Base-by-base conservation (phyloP, 2,113 vertebrate genomes). In the Hipposideros armiger region DNA sequence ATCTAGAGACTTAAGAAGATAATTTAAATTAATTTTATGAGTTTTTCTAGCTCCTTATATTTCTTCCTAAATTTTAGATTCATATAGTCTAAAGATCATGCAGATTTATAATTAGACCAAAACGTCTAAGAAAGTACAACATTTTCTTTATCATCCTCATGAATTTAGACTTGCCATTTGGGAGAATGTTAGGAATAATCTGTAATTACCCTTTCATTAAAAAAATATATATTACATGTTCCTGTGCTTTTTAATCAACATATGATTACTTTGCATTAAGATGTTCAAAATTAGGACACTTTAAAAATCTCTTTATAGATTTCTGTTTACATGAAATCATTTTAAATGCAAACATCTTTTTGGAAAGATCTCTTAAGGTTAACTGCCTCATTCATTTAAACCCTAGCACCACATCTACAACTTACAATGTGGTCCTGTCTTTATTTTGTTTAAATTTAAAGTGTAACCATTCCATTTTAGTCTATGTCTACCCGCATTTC, bases 141-240 rank as follows among this genome's bases (percentile, higher is more conserved):
- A 20, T 80, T 87, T 74, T 90, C 36, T 40, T n/a, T 87, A 85
- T 47, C 45, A 50, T 70, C 15, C 2, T 81, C n/a, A 76, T 95
- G 30, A 74, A 81, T 96, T 92, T 89, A 45, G 52, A 82, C 9
- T 62, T 85, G 26, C 30, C 69, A 78, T 64, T 62, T 91, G 60
- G 13, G 45, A 78, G 32, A 95, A 85, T 17, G 67, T 87, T 90
- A 87, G n/a, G 20, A 72, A 86, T 85, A 93, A 91, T 93, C 91
- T 93, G 13, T 62, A 60, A 10, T 81, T 74, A 76, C 32, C 2
- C 3, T 69, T 73, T 60, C 28, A 81, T 58, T 60, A 26, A 56
- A 83, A 50, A 24, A 28, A 66, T 36, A 19, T 42, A 70, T n/a
- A 28, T 7, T 78, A n/a, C 6, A 22, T 74, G 0, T 56, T 80